phyloP scores from a whole-genome alignment of 2,797 vertebrate genomes.

The Bradypus variegatus region DNA sequence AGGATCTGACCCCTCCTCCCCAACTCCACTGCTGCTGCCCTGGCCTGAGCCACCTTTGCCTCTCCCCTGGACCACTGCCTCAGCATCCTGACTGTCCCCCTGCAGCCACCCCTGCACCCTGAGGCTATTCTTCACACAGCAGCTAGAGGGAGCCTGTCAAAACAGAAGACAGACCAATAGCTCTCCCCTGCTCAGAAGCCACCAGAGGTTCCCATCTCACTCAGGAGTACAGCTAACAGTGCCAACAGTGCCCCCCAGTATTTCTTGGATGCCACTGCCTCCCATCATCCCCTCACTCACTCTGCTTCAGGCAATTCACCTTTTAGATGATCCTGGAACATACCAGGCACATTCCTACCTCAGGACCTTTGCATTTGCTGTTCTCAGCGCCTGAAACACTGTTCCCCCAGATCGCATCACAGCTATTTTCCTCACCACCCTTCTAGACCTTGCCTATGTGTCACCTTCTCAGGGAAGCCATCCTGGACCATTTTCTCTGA shows the following conservation, averaged over 20 bases:
- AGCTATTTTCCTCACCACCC: background rate
- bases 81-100: background rate
- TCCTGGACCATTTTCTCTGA: background rate
- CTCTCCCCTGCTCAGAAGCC: background rate
- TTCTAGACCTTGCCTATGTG: background rate
- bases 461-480: background rate
- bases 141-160: slow-evolving; percentile 17
- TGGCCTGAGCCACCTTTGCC: background rate
- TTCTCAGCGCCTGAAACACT: background rate
- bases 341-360: background rate
- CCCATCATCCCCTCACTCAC: background rate
- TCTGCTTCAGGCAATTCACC: background rate
- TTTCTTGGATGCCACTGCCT: background rate
- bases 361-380: background rate
- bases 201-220: background rate
- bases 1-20: background rate
- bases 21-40: no score
- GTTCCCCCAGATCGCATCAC: background rate
- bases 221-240: background rate
- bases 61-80: background rate
- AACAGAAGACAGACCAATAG: background rate
- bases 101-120: background rate
- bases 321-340: background rate
- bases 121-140: background rate
- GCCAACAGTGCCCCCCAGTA: background rate